phyloP scores from a whole-genome alignment of 2,888 invertebrate species.

The Neelides folsomi region DNA sequence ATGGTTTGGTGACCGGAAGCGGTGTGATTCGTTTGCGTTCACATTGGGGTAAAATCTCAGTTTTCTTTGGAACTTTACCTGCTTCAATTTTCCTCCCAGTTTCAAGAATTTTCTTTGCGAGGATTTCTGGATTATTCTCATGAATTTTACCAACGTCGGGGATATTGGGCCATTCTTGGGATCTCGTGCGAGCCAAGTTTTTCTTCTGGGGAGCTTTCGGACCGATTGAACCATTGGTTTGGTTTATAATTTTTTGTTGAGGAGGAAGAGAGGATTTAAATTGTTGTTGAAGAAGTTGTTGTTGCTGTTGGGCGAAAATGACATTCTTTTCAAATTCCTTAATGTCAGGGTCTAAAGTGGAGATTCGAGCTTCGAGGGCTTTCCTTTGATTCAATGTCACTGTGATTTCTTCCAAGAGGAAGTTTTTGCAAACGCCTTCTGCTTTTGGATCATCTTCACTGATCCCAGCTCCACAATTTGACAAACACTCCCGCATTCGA shows the following conservation, averaged over 20 bases:
- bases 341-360: conserved; percentile 65
- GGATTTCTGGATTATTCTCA: conserved; percentile 77
- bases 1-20: conserved; percentile 3
- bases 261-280: conserved; percentile 29
- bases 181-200: conserved; percentile 47
- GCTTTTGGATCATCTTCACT: conserved; percentile 38
- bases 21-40: conserved; percentile 4
- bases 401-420: conserved; percentile 57
- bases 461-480: conserved; percentile 47
- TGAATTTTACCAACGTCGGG: conserved; percentile 81
- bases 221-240: conserved; percentile 33
- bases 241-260: conserved; percentile 9
- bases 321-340: conserved; percentile 52
- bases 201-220: conserved; percentile 36
- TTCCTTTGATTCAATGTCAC: conserved; percentile 70
- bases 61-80: conserved; percentile 45
- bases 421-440: conserved; percentile 21
- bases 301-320: conserved; percentile 35
- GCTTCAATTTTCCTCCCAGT: conserved; percentile 81
- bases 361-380: conserved; percentile 62
- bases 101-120: conserved; percentile 79
- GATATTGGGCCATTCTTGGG: conserved; percentile 83
- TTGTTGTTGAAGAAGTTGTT: conserved; percentile 11
- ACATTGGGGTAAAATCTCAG: background rate
- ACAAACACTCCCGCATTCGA: conserved; percentile 57